Base-by-base conservation (phyloP, 2,888 invertebrate species). In the Amiota communis region DNA sequence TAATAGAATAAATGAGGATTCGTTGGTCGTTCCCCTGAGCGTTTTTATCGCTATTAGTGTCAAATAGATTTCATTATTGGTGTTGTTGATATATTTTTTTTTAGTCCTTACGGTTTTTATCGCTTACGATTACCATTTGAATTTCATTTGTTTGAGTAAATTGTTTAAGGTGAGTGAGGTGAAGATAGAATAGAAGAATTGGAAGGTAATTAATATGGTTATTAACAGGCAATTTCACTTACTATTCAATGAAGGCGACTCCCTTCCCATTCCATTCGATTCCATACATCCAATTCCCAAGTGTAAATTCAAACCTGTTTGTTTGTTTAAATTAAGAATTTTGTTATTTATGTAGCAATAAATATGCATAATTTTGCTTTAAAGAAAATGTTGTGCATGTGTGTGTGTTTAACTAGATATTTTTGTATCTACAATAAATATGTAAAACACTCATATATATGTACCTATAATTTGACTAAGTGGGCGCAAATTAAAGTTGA, bases 41-140 rank as follows among this genome's bases (percentile, higher is more conserved):
- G 70, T 67, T 77, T 79, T 81, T 80, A 80, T 79, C 81, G 80
- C 76, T 67, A 70, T 63, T 74, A 75, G 75, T 79, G 79, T 80
- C 80, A 80, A 80, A 81, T 78, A 72, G 75, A 69, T 36, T 72
- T 59, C 67, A 20, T 53, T 13, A 36, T 68, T 51, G 12, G 23
- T 20, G 23, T 51, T 20, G 20, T 68, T 68, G 65, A n/a, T 65
- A 13, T 11, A 11, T 9, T 17, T 61, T 23, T 61, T 23, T 17
- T 23, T 46, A 36, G 36, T 65, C 47, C 49, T 23, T 20, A 2
- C 12, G 13, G 11, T 13, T 72, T 48, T 48, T 53, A 59, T 74
- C 67, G 72, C 73, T 59, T 69, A 12, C 15, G 71, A 53, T 46
- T 23, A n/a, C 11, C 67, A 36, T 6, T 36, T 36, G 36, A 36